phyloP scores from a whole-genome alignment of 2,797 vertebrate species.

The Paratrypauchen microcephalus region DNA sequence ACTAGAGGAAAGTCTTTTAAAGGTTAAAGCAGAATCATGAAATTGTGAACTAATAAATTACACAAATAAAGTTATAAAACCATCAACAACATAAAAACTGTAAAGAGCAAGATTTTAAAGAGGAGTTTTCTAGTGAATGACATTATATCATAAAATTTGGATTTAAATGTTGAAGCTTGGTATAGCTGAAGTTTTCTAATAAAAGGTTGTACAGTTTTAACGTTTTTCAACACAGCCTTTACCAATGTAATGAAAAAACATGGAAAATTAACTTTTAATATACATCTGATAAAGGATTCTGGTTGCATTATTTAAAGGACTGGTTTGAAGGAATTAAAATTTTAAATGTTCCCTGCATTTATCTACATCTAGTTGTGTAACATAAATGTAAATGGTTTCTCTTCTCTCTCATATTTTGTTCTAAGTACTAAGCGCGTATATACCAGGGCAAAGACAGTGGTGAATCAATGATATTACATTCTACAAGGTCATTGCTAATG shows the following conservation, averaged over 20 bases:
- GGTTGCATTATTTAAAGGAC: constrained; percentile 16
- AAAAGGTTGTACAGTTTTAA: constrained; percentile 18
- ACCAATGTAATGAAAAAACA: constrained; percentile 7
- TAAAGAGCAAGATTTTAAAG: background rate
- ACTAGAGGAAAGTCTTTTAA: no score
- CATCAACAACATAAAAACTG: background rate
- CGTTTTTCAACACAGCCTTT: constrained; percentile 25
- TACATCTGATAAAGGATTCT: constrained; percentile 14
- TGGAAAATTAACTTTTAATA: constrained; percentile 16
- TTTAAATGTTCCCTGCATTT: background rate
- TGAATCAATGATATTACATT: background rate
- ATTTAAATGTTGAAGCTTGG: background rate
- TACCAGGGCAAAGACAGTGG: background rate
- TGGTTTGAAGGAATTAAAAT: constrained; percentile 21
- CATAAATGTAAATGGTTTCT: background rate
- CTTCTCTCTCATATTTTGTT: background rate
- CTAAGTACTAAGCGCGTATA: background rate
- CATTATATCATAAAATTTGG: background rate
- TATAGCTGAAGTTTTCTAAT: constrained; percentile 40
- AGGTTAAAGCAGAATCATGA: no score
- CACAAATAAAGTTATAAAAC: no score
- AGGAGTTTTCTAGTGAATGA: no score
- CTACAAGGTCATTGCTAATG: background rate
- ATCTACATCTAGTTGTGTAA: background rate
- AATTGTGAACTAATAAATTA: no score